A percentile compares a stretch with the other conserved stretches of the same genome.
Conservation (phyloP, 2,113 vertebrate species). For the Meles meles region DNA sequence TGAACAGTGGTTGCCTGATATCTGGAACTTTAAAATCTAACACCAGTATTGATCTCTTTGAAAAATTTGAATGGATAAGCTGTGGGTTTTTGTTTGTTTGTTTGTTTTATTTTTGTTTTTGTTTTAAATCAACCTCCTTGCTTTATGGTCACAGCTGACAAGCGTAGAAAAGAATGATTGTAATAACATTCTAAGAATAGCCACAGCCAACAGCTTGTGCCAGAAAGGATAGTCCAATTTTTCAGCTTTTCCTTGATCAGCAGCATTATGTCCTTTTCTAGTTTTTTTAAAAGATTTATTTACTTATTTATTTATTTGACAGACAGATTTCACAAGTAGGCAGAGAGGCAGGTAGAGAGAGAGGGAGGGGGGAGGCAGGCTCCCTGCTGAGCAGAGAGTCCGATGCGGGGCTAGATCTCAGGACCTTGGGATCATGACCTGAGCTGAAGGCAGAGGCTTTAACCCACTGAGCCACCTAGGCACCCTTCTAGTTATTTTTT, state of each 20-base stretch:
- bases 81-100: background rate
- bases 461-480: no score
- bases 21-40: conserved; percentile 20
- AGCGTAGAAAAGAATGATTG: background rate
- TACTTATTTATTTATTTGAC: no score
- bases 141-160: background rate
- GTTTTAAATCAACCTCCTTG: background rate
- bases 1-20: background rate
- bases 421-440: no score
- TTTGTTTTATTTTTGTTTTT: background rate
- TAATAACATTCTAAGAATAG: background rate
- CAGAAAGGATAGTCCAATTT: background rate
- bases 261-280: background rate
- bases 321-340: no score
- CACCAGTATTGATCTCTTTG: background rate
- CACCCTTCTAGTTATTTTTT: background rate
- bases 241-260: background rate
- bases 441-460: no score
- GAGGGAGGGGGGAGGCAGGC: no score
- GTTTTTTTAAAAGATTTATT: background rate
- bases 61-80: conserved; percentile 36
- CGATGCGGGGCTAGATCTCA: no score
- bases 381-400: no score
- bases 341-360: no score
- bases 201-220: background rate